phyloP scores from a whole-genome alignment of 2,888 invertebrate species.

The Callyntrura guangdongensis region DNA sequence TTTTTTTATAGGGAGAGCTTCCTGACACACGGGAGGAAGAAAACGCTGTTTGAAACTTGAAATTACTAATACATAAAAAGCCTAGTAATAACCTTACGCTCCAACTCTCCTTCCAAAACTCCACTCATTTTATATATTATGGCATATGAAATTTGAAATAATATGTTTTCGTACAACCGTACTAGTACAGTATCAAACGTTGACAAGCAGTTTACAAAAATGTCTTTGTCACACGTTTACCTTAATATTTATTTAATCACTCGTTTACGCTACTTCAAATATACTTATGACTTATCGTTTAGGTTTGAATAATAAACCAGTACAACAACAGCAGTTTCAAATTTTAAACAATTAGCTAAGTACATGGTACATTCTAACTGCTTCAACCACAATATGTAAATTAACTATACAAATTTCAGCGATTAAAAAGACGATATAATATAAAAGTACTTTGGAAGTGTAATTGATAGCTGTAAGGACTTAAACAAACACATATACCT shows the following conservation, averaged over 20 bases:
- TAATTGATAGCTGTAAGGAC: too few relatives aligned
- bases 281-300: not conserved
- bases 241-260: too few relatives aligned
- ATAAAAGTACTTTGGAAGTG: too few relatives aligned
- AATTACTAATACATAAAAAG: conserved; percentile 64
- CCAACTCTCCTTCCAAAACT: conserved; percentile 71
- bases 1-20: conserved; percentile 75
- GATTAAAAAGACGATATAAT: too few relatives aligned
- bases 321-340: not conserved
- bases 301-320: not conserved
- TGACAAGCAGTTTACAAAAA: not conserved
- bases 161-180: not conserved
- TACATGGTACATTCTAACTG: too few relatives aligned
- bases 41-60: conserved; percentile 80
- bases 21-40: conserved; percentile 78
- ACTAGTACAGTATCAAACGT: not conserved
- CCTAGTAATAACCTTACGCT: conserved; percentile 61
- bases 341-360: too few relatives aligned
- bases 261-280: not conserved
- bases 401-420: too few relatives aligned
- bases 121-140: conserved; percentile 70
- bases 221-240: not conserved
- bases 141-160: not conserved
- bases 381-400: too few relatives aligned
- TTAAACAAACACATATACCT: too few relatives aligned